A percentile compares a stretch with the other conserved stretches of the same genome.
Conservation (phyloP, 2,888 invertebrate genomes). For the Protonemura montana region DNA sequence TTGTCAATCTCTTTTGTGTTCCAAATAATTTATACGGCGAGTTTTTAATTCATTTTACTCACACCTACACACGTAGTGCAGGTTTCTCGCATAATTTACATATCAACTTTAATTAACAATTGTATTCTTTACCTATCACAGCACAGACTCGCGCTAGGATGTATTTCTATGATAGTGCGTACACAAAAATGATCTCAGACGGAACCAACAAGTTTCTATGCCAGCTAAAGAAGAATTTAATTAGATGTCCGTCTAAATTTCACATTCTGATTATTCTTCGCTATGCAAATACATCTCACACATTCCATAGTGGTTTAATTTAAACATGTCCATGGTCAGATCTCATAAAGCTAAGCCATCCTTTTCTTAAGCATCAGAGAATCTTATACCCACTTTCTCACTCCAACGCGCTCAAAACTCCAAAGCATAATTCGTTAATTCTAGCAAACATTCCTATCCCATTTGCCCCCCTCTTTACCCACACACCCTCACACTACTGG, state of each 20-base stretch:
- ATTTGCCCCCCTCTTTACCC: no score
- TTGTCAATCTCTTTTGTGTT: not conserved
- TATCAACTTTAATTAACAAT: slow-evolving; percentile 25
- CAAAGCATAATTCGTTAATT: not conserved
- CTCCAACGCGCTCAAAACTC: not conserved
- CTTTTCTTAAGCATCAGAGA: not conserved
- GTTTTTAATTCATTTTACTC: not conserved
- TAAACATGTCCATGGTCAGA: slow-evolving; percentile 17
- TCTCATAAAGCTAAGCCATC: not conserved
- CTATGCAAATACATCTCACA: slow-evolving; percentile 22
- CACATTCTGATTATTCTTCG: slow-evolving; percentile 25
- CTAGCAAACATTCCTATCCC: slow-evolving; percentile 14
- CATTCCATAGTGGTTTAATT: not conserved
- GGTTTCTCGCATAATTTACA: not conserved
- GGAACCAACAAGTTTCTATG: not conserved
- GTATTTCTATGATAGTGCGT: not conserved
- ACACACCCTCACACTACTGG: not conserved
- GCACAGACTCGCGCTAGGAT: not conserved
- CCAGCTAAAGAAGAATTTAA: slow-evolving; percentile 28
- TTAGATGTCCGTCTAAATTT: slow-evolving; percentile 34
- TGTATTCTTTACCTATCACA: not conserved
- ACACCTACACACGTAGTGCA: not conserved
- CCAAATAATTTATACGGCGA: not conserved
- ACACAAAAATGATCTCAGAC: not conserved
- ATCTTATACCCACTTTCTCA: not conserved